Conservation (phyloP, 2,797 vertebrate genomes). For the Muscicapa comitata region DNA sequence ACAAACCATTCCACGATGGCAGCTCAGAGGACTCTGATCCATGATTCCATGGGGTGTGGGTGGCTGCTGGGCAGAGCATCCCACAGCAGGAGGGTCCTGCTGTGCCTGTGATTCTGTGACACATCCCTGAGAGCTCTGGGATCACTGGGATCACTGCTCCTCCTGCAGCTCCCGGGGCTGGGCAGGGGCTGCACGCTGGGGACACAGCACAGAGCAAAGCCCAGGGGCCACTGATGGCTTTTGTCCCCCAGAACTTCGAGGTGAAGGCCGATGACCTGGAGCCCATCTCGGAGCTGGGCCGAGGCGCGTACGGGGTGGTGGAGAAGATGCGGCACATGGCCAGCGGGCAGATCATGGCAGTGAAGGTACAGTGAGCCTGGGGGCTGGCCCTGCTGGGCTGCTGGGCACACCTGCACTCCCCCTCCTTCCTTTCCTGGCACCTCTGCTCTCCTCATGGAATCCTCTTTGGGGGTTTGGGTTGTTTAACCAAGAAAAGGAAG, state of each 20-base stretch:
- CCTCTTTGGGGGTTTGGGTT: neutral
- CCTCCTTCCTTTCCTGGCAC: neutral
- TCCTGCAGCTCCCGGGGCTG: neutral
- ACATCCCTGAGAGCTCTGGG: neutral
- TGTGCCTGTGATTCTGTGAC: neutral
- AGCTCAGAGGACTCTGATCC: neutral
- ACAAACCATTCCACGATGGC: neutral
- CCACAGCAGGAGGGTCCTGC: fast-evolving
- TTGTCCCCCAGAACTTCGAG: slow-evolving; percentile 88
- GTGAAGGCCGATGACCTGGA: slow-evolving; percentile 98
- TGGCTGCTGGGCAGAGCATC: neutral
- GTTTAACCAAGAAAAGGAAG: neutral
- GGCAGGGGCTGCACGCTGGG: neutral
- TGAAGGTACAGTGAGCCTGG: slow-evolving; percentile 84
- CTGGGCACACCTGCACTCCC: neutral
- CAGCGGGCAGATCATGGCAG: slow-evolving; percentile 95
- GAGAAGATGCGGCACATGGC: slow-evolving; percentile 96
- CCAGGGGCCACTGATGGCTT: neutral
- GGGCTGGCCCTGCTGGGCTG: neutral
- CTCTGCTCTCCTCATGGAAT: neutral
- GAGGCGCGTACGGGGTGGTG: slow-evolving; percentile 95
- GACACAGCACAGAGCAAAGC: fast-evolving
- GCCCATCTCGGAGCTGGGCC: slow-evolving; percentile 90
- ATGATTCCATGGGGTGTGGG: fast-evolving
- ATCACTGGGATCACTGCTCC: neutral